Evolutionary conservation across 2,113 vertebrate species (phyloP).

Genomic region (Urocitellus parryii): DNA sequence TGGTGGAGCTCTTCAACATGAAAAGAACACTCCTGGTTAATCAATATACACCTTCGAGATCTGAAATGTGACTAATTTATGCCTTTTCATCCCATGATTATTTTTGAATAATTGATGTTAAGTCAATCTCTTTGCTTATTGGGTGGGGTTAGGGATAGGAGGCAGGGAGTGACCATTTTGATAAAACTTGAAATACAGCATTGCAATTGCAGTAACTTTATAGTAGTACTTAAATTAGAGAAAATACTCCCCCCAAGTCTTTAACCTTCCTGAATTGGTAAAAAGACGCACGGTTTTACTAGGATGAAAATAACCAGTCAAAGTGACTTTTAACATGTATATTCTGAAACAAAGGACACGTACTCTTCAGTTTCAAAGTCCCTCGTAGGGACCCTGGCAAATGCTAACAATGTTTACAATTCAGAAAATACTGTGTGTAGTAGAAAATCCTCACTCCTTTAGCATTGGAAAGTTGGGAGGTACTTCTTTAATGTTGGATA

Average conservation of each 20-base stretch:
- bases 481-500: slow-evolving; percentile 46
- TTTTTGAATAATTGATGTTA: slow-evolving; percentile 1
- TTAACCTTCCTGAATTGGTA: not conserved
- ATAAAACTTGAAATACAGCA: slow-evolving; percentile 44
- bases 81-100: not conserved
- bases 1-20: not conserved
- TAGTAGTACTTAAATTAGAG: not conserved
- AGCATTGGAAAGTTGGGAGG: slow-evolving; percentile 32
- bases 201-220: not conserved
- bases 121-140: slow-evolving; percentile 18
- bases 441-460: slow-evolving; percentile 54
- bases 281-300: slow-evolving; percentile 8
- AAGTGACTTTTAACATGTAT: slow-evolving; percentile 35
- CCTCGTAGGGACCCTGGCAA: slow-evolving; percentile 32
- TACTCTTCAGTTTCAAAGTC: slow-evolving; percentile 41
- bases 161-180: not conserved
- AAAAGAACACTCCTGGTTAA: not conserved
- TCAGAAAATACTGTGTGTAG: slow-evolving; percentile 61
- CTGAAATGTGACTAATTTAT: not conserved
- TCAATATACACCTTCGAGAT: not conserved
- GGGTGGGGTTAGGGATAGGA: not conserved
- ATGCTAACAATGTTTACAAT: slow-evolving; percentile 71
- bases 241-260: not conserved
- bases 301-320: not conserved
- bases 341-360: slow-evolving; percentile 66